phyloP scores from a whole-genome alignment of 2,888 invertebrate species.

The Hoplodrina ambigua region DNA sequence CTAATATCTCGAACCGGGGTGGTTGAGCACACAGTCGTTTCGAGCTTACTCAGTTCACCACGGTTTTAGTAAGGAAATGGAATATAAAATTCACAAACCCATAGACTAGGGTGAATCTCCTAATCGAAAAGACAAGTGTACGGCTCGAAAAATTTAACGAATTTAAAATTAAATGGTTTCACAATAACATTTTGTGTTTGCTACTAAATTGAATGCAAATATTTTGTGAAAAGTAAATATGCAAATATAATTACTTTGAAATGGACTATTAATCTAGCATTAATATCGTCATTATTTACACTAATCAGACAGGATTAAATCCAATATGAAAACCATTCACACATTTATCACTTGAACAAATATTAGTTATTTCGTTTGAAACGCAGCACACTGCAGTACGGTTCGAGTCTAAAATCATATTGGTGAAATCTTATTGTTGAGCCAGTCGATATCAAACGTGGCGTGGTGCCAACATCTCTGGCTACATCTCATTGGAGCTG shows the following conservation, averaged over 20 bases:
- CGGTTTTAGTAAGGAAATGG: constrained; percentile 31
- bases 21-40: constrained; percentile 48
- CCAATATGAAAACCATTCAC: constrained; percentile 16
- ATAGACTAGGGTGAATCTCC: neutral
- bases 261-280: constrained; percentile 21
- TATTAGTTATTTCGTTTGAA: constrained; percentile 14
- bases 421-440: constrained; percentile 33
- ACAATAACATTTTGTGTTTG: neutral
- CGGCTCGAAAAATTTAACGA: neutral
- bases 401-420: constrained; percentile 24
- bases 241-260: constrained; percentile 16
- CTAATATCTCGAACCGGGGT: constrained; percentile 60
- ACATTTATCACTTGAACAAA: constrained; percentile 9
- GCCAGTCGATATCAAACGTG: constrained; percentile 44
- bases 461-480: constrained; percentile 37
- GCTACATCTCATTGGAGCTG: constrained; percentile 45
- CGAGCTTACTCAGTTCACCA: constrained; percentile 51
- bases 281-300: constrained; percentile 19
- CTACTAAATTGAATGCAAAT: neutral
- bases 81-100: constrained; percentile 18
- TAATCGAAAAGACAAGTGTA: neutral
- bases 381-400: constrained; percentile 20
- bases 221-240: constrained; percentile 13
- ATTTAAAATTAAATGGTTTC: neutral
- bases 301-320: constrained; percentile 10